phyloP scores from a whole-genome alignment of 2,113 vertebrate genomes.

The Pipa parva region DNA sequence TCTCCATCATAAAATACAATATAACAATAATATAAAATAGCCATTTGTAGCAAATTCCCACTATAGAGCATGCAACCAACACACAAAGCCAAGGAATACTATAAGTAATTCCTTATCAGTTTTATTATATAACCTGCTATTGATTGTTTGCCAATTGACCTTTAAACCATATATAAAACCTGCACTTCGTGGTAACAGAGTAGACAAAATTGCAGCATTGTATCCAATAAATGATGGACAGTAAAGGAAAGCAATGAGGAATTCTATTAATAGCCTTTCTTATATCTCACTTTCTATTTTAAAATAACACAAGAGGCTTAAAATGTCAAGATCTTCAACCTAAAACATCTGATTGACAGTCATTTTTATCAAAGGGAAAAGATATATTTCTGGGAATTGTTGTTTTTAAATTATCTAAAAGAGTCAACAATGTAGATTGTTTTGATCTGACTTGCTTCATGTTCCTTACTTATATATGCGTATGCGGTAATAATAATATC shows the following conservation, averaged over 20 bases:
- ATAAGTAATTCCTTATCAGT: too few relatives aligned
- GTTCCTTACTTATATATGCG: background rate
- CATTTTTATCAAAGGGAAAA: conserved; percentile 23
- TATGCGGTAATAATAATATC: background rate
- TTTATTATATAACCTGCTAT: too few relatives aligned
- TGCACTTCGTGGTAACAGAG: too few relatives aligned
- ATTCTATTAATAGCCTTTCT: conserved; percentile 5
- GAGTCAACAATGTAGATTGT: background rate
- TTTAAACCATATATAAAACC: too few relatives aligned
- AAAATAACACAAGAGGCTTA: conserved; percentile 33
- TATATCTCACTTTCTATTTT: conserved; percentile 10
- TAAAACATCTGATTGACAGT: conserved; percentile 32
- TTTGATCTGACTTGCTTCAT: background rate
- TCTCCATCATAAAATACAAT: too few relatives aligned
- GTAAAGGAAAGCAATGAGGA: background rate
- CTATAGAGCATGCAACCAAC: too few relatives aligned
- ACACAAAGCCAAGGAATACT: too few relatives aligned
- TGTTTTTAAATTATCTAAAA: background rate
- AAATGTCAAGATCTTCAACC: conserved; percentile 39
- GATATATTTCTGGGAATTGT: conserved; percentile 27
- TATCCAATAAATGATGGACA: conserved; percentile 17
- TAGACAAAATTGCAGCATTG: background rate
- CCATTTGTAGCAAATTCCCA: too few relatives aligned
- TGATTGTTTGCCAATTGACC: too few relatives aligned
- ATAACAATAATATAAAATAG: too few relatives aligned